Evolutionary conservation across 2,888 invertebrate genomes (phyloP).

Genomic region (Lordiphosa andalusiaca): DNA sequence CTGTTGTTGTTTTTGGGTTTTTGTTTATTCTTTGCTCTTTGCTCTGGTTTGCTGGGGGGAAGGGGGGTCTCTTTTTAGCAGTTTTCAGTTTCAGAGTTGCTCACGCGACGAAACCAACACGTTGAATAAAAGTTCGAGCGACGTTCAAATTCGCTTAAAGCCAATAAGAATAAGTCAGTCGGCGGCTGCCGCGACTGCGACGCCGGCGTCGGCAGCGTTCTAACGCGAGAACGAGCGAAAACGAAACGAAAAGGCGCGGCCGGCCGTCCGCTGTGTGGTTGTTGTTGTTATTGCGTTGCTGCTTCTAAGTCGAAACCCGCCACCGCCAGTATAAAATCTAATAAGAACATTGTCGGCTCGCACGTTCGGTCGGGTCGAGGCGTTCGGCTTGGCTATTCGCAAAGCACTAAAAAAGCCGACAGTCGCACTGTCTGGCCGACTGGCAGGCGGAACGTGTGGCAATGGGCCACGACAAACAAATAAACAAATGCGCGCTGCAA

Average conservation of each 20-base stretch:
- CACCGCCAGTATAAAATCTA: constrained; percentile 56
- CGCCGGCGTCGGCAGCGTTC: constrained; percentile 21
- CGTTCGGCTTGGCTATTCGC: constrained; percentile 63
- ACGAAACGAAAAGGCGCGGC: constrained; percentile 50
- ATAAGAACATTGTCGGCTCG: constrained; percentile 55
- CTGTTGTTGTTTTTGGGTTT: constrained; percentile 29
- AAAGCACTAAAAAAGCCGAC: constrained; percentile 57
- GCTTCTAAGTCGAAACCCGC: constrained; percentile 42
- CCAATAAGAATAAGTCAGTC: constrained; percentile 55
- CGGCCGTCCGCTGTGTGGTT: constrained; percentile 19
- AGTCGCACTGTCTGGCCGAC: constrained; percentile 37
- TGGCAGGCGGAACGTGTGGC: constrained; percentile 42
- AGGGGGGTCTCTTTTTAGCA: constrained; percentile 24
- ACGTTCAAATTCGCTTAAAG: constrained; percentile 72
- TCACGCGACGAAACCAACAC: constrained; percentile 72
- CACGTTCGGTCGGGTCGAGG: constrained; percentile 37
- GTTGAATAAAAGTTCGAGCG: constrained; percentile 72
- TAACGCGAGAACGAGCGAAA: constrained; percentile 13
- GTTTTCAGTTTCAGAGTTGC: constrained; percentile 66
- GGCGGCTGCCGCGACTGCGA: constrained; percentile 29
- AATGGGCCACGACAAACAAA: constrained; percentile 43
- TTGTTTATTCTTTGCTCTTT: constrained; percentile 13
- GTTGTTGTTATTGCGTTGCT: constrained; percentile 27
- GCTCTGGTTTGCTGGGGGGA: background rate
- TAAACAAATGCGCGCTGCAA: constrained; percentile 63